Conservation (phyloP, 1,140 invertebrate species). For the Notospermus geniculatus region DNA sequence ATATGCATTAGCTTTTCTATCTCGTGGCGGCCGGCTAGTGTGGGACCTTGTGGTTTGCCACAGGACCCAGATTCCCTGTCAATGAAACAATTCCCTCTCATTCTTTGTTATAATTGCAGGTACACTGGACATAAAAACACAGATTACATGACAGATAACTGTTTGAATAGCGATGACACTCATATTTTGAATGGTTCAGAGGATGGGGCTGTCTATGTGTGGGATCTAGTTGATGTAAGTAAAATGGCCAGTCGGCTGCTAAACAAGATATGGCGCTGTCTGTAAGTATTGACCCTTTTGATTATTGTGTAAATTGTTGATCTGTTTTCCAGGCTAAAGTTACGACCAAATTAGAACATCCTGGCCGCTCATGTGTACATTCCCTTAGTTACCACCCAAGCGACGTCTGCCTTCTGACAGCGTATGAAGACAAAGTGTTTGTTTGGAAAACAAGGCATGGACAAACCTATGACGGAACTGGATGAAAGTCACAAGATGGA, state of each 20-base stretch:
- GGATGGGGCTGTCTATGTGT: constrained; percentile 80
- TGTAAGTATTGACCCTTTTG: too few relatives aligned
- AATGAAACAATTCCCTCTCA: not conserved
- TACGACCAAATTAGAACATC: constrained; percentile 44
- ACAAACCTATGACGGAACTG: not conserved
- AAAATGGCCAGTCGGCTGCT: not conserved
- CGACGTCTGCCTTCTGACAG: constrained; percentile 57
- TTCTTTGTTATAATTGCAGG: constrained; percentile 50
- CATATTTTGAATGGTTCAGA: constrained; percentile 84
- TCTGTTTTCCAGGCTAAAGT: constrained; percentile 62
- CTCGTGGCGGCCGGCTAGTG: not conserved
- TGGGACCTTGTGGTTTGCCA: too few relatives aligned
- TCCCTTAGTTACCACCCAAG: constrained; percentile 59
- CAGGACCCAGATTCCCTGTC: too few relatives aligned
- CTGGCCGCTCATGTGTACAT: constrained; percentile 51
- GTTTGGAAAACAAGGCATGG: constrained; percentile 51
- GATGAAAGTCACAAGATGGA: too few relatives aligned
- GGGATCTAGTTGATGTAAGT: constrained; percentile 74
- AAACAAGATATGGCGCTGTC: too few relatives aligned
- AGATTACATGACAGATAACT: constrained; percentile 83
- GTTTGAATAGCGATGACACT: constrained; percentile 76
- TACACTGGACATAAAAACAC: constrained; percentile 76
- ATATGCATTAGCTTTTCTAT: too few relatives aligned
- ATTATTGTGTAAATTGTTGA: too few relatives aligned
- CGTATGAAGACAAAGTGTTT: constrained; percentile 56